Conservation (phyloP, 1,140 invertebrate species). For the Pachypeltis micranthus region DNA sequence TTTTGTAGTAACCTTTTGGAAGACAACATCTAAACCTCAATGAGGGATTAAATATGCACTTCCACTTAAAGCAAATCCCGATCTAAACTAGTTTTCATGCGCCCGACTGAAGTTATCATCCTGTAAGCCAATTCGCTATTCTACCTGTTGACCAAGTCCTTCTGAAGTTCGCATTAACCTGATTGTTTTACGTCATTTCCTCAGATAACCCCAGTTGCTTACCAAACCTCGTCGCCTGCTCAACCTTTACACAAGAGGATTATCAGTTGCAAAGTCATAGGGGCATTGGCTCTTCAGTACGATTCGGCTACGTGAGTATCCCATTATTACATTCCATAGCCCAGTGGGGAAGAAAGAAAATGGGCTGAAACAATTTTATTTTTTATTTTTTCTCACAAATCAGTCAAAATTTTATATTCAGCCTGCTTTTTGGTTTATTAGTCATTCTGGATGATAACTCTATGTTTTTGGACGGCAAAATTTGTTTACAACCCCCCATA, state of each 20-base stretch:
- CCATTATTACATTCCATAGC: neutral
- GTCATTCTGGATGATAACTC: neutral
- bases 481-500: too few species aligned
- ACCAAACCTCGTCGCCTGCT: conserved; percentile 6
- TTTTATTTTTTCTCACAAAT: neutral
- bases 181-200: neutral
- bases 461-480: too few species aligned
- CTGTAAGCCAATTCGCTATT: too few species aligned
- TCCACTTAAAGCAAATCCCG: too few species aligned
- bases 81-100: too few species aligned
- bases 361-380: neutral
- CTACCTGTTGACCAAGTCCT: neutral
- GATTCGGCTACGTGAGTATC: conserved; percentile 6
- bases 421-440: neutral
- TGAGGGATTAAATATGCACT: neutral
- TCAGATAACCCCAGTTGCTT: conserved; percentile 16
- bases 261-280: conserved; percentile 14
- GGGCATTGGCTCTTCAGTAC: conserved; percentile 12
- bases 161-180: neutral
- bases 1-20: too few species aligned
- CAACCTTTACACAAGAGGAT: conserved; percentile 12
- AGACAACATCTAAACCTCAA: too few species aligned
- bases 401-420: neutral
- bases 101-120: too few species aligned
- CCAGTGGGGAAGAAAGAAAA: neutral